Conservation (phyloP, 2,113 vertebrate species). For the Panurus biarmicus region DNA sequence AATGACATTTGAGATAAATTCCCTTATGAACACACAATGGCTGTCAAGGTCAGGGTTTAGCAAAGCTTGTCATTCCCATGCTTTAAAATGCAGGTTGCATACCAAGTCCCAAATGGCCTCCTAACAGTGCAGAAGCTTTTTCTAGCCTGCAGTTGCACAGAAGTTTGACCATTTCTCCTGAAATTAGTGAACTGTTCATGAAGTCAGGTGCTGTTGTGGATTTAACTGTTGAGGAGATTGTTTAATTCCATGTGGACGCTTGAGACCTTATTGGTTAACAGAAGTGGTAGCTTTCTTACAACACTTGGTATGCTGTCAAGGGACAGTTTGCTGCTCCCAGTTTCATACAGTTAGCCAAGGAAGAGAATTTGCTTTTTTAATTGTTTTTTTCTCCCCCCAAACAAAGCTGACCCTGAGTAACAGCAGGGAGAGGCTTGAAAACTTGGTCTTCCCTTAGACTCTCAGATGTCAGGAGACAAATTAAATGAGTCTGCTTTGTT, state of each 20-base stretch:
- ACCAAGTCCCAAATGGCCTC: neutral
- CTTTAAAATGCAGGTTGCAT: neutral
- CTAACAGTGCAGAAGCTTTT: neutral
- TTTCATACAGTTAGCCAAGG: neutral
- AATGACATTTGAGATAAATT: neutral
- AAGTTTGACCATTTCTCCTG: neutral
- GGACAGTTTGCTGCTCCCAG: neutral
- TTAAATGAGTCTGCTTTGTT: neutral
- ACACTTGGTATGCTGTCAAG: neutral
- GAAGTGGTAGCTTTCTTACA: neutral
- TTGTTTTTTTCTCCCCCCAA: too few relatives aligned
- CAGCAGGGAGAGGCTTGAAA: neutral
- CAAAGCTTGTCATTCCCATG: neutral
- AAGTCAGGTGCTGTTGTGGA: neutral
- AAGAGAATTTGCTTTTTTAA: neutral
- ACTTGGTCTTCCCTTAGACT: neutral
- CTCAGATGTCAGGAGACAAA: neutral
- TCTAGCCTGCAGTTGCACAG: too few relatives aligned
- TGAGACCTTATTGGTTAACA: neutral
- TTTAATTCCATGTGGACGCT: neutral
- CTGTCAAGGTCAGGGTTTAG: constrained; percentile 12
- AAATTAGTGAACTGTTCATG: neutral
- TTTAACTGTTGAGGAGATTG: neutral
- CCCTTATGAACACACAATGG: neutral
- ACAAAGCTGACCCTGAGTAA: neutral